Evolutionary conservation across 1,140 invertebrate genomes (phyloP).

Genomic region (Homarus americanus): DNA sequence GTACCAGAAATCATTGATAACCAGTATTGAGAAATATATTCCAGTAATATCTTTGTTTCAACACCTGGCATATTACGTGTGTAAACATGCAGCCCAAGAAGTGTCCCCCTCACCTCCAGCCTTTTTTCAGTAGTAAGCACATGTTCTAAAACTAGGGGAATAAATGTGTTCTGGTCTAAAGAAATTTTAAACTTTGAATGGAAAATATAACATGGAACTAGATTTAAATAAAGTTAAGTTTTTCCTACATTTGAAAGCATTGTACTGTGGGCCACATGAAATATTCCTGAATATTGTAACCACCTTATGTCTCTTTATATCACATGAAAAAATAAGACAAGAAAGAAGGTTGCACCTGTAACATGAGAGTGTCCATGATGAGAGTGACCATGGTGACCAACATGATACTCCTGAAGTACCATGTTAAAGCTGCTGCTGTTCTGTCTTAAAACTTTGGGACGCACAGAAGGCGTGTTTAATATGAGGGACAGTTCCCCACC

Average conservation of each 20-base stretch:
- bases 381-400: conserved; percentile 87
- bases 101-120: too few species aligned
- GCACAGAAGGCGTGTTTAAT: conserved; percentile 32
- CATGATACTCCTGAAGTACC: conserved; percentile 71
- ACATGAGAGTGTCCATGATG: conserved; percentile 91
- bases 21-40: too few species aligned
- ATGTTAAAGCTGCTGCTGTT: conserved; percentile 67
- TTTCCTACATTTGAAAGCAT: neutral
- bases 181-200: too few species aligned
- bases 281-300: neutral
- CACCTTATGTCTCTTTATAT: neutral
- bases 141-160: too few species aligned
- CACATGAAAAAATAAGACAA: neutral
- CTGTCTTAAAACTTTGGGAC: conserved; percentile 53
- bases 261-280: neutral
- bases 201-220: too few species aligned
- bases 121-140: too few species aligned
- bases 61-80: too few species aligned
- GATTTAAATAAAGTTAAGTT: too few species aligned
- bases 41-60: too few species aligned
- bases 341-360: conserved; percentile 21
- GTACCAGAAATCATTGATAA: too few species aligned
- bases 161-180: too few species aligned
- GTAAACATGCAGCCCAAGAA: too few species aligned
- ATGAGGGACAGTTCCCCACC: conserved; percentile 56